These are phyloP conservation scores for Drosophila willistoni DNA, from an alignment of 1,140 invertebrate genomes.

Conservation along the genomic window DNA sequence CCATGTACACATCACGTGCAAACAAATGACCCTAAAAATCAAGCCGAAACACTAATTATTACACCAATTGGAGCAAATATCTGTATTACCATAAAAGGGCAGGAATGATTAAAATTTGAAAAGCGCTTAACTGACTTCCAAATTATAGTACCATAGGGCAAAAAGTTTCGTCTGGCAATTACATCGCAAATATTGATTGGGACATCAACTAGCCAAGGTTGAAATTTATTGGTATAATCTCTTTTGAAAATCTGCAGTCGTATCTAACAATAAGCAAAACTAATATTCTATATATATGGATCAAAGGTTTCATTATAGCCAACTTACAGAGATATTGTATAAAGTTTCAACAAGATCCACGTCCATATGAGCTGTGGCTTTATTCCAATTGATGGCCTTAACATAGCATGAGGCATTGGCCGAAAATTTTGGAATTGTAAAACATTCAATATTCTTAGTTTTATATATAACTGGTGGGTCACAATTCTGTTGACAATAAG, in stretches of 20 bases:
- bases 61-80: background rate
- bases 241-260: constrained; percentile 27
- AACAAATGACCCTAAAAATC: constrained; percentile 12
- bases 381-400: constrained; percentile 42
- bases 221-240: constrained; percentile 37
- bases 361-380: constrained; percentile 29
- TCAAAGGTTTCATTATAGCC: background rate
- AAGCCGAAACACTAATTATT: background rate
- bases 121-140: constrained; percentile 15
- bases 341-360: constrained; percentile 28
- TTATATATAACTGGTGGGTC: constrained; percentile 27
- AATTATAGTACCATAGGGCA: constrained; percentile 22
- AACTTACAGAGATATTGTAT: constrained; percentile 35
- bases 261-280: background rate
- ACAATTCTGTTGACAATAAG: background rate
- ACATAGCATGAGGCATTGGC: constrained; percentile 21
- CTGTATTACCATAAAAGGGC: constrained; percentile 18
- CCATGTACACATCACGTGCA: constrained; percentile 3
- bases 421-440: background rate
- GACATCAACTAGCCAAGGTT: constrained; percentile 42
- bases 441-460: constrained; percentile 35
- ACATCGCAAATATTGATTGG: constrained; percentile 37
- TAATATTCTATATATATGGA: background rate
- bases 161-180: constrained; percentile 18
- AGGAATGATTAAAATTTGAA: constrained; percentile 34